phyloP scores from a whole-genome alignment of 2,888 invertebrate genomes.

The Polietes domitor region DNA sequence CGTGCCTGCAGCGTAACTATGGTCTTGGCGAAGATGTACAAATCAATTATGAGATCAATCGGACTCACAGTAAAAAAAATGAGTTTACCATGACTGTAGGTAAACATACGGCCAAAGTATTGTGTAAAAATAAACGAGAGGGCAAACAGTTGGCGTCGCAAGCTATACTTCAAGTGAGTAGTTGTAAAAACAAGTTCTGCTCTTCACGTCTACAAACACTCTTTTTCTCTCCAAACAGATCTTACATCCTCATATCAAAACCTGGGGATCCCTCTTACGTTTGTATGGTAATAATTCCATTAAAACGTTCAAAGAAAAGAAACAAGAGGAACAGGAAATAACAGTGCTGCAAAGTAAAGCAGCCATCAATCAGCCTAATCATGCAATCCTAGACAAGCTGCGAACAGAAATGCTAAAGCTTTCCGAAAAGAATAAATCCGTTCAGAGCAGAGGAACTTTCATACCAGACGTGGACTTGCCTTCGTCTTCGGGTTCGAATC shows the following conservation, averaged over 20 bases:
- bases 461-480: slow-evolving; percentile 85
- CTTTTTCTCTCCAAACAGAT: slow-evolving; percentile 82
- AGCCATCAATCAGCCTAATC: slow-evolving; percentile 94
- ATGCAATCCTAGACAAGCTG: slow-evolving; percentile 93
- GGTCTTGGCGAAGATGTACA: slow-evolving; percentile 92
- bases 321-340: slow-evolving; percentile 95
- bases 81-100: slow-evolving; percentile 97
- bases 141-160: slow-evolving; percentile 98
- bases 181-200: background rate
- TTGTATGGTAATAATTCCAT: slow-evolving; percentile 96
- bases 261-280: slow-evolving; percentile 96
- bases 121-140: slow-evolving; percentile 97
- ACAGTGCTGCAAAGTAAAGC: slow-evolving; percentile 94
- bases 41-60: slow-evolving; percentile 92
- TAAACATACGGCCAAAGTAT: slow-evolving; percentile 93
- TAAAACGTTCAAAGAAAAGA: slow-evolving; percentile 95
- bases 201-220: background rate
- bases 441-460: slow-evolving; percentile 85
- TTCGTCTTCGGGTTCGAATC: slow-evolving; percentile 87
- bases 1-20: slow-evolving; percentile 95
- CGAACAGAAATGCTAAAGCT: slow-evolving; percentile 91
- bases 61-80: slow-evolving; percentile 94
- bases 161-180: slow-evolving; percentile 89
- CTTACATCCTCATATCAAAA: slow-evolving; percentile 95
- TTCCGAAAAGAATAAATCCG: slow-evolving; percentile 84